Evolutionary conservation across 2,797 vertebrate genomes (phyloP).

Genomic region (Lycodopsis pacificus): DNA sequence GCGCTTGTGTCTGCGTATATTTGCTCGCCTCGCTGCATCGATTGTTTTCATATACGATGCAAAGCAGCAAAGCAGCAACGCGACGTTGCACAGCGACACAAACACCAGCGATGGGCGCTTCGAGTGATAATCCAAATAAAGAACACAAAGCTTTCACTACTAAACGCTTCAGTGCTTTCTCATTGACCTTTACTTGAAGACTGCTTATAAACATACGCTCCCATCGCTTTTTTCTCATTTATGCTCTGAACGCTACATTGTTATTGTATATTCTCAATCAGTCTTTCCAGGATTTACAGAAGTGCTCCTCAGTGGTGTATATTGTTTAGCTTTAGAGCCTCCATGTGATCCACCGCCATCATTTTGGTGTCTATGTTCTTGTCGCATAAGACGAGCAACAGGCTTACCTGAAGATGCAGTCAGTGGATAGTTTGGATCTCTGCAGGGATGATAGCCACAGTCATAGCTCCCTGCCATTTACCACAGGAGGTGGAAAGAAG

Average conservation of each 20-base stretch:
- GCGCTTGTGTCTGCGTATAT: background rate
- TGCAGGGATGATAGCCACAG: background rate
- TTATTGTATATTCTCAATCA: background rate
- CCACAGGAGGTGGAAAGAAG: constrained; percentile 15
- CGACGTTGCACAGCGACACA: background rate
- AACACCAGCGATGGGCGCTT: background rate
- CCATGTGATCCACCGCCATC: background rate
- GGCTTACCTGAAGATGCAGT: background rate
- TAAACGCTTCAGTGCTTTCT: background rate
- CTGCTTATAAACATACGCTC: background rate
- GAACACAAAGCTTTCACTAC: background rate
- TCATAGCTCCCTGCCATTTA: background rate
- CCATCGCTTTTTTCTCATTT: background rate
- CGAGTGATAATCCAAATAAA: constrained; percentile 29
- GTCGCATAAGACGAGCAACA: background rate
- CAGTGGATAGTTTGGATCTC: background rate
- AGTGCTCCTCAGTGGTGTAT: background rate
- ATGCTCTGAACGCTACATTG: background rate
- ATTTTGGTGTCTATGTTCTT: background rate
- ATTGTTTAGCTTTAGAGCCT: constrained; percentile 8
- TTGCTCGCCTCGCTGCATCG: background rate
- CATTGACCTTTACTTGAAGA: background rate
- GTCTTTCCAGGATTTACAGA: background rate
- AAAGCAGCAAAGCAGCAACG: too few species aligned
- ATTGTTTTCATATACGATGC: background rate